Evolutionary conservation across 2,113 vertebrate species (phyloP).

Genomic region (Podarcis cretensis): DNA sequence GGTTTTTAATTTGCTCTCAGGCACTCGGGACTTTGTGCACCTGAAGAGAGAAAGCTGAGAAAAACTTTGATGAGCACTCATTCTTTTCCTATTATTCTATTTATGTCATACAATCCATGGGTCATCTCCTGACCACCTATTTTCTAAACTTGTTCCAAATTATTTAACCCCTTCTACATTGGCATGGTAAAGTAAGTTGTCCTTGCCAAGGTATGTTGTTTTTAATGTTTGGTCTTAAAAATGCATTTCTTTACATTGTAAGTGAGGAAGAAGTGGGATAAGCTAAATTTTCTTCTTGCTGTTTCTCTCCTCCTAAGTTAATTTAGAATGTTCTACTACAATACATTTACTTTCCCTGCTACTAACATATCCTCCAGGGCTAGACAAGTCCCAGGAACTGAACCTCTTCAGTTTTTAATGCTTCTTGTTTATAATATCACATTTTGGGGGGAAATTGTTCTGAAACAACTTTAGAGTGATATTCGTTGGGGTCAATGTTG

Average conservation of each 20-base stretch:
- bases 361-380: background rate
- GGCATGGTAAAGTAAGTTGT: background rate
- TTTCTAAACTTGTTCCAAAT: slow-evolving; percentile 48
- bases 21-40: slow-evolving; percentile 4
- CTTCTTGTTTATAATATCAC: background rate
- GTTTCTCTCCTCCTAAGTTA: no score
- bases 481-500: background rate
- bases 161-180: slow-evolving; percentile 54
- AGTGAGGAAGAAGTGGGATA: background rate
- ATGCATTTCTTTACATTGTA: background rate
- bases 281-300: background rate
- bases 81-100: slow-evolving; percentile 33
- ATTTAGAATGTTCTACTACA: background rate
- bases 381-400: background rate
- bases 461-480: background rate
- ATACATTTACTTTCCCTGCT: background rate
- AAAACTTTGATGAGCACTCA: slow-evolving; percentile 25
- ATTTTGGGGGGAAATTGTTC: background rate
- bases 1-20: slow-evolving; percentile 38
- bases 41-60: slow-evolving; percentile 39
- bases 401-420: background rate
- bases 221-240: no score
- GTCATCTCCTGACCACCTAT: slow-evolving; percentile 50
- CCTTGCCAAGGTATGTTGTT: background rate
- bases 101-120: slow-evolving; percentile 14